phyloP scores from a whole-genome alignment of 2,888 invertebrate species.

The Epinotia demarniana region DNA sequence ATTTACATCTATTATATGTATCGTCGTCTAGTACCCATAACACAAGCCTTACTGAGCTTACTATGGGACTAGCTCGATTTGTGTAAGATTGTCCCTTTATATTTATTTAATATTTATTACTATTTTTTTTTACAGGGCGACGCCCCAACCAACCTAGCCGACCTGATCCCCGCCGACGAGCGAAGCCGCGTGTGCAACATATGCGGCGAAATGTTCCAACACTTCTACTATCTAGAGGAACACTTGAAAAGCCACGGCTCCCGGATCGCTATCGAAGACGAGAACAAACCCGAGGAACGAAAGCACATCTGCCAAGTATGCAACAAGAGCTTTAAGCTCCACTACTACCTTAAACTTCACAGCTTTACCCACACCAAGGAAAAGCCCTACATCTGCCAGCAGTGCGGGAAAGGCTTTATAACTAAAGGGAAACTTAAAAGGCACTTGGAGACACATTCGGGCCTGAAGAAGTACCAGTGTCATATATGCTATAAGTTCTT shows the following conservation, averaged over 20 bases:
- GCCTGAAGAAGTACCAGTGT: constrained; percentile 76
- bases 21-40: no score
- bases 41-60: no score
- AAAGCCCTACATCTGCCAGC: constrained; percentile 76
- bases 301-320: constrained; percentile 73
- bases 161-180: constrained; percentile 63
- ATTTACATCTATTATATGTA: no score
- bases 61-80: no score
- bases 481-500: constrained; percentile 80
- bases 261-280: constrained; percentile 67
- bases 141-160: constrained; percentile 48
- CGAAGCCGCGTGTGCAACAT: constrained; percentile 76
- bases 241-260: constrained; percentile 76
- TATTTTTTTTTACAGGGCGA: constrained; percentile 46
- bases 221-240: constrained; percentile 77
- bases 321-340: constrained; percentile 74
- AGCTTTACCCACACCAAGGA: constrained; percentile 78
- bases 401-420: constrained; percentile 79
- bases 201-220: constrained; percentile 76
- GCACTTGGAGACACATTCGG: constrained; percentile 75
- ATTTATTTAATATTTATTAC: no score
- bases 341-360: constrained; percentile 76
- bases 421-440: constrained; percentile 76
- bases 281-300: constrained; percentile 64
- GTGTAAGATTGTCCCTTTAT: no score